phyloP scores from a whole-genome alignment of 2,113 vertebrate species.

The Cnemophilus loriae region DNA sequence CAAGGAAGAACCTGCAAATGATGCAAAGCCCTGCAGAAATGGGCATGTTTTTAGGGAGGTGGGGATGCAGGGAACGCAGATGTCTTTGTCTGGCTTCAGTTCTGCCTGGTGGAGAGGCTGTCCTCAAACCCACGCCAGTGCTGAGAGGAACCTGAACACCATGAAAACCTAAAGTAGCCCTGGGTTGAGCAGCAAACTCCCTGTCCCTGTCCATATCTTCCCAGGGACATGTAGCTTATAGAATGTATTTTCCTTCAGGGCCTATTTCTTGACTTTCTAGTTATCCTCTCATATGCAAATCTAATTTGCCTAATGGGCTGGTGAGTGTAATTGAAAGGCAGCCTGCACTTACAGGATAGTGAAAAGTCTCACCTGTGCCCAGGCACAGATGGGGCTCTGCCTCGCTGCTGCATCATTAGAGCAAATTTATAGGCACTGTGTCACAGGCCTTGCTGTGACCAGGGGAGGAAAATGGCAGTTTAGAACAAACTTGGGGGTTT shows the following conservation, averaged over 20 bases:
- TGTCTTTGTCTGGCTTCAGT: background rate
- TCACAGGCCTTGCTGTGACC: background rate
- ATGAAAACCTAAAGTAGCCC: background rate
- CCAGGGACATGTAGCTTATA: background rate
- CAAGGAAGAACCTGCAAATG: background rate
- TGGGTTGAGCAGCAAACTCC: background rate
- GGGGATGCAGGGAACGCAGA: background rate
- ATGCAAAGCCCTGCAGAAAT: background rate
- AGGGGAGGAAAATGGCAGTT: background rate
- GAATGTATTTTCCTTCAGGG: background rate
- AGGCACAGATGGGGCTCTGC: constrained; percentile 32
- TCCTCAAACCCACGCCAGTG: background rate
- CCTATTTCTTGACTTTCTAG: constrained; percentile 26
- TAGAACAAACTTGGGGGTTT: background rate
- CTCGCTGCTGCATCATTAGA: background rate
- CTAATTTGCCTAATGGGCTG: constrained; percentile 55
- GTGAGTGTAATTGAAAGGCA: constrained; percentile 60
- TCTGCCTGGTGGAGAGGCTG: background rate
- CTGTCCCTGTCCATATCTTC: background rate
- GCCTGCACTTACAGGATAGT: background rate
- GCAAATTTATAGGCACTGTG: constrained; percentile 2
- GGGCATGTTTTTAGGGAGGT: background rate
- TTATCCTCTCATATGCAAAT: constrained; percentile 30
- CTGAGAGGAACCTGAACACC: background rate
- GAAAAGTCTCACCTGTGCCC: constrained; percentile 52